Percentiles rank a stretch among this genome's conserved stretches.
phyloP scores from a whole-genome alignment of 2,113 vertebrate genomes.

The Psittacula cyanocephala region DNA sequence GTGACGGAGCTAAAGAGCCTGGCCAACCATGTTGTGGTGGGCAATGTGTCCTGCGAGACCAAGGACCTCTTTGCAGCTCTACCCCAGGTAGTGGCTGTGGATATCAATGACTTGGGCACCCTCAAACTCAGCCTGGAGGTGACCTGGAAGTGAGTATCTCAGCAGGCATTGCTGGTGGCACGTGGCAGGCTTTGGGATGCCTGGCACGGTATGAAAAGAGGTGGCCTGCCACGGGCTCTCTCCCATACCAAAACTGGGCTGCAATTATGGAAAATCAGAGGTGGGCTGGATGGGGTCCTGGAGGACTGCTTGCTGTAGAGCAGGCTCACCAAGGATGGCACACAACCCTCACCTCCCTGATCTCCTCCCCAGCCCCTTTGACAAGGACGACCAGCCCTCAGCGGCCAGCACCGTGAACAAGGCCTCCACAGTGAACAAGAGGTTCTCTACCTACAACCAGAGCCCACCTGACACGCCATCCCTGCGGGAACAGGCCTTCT shows the following conservation, averaged over 20 bases:
- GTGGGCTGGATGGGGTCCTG: not conserved
- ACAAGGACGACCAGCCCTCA: conserved; percentile 91
- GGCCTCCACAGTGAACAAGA: conserved; percentile 88
- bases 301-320: not conserved
- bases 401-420: conserved; percentile 88
- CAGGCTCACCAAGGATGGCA: rapidly evolving
- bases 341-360: not conserved
- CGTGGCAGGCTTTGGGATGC: not conserved
- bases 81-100: conserved; percentile 93
- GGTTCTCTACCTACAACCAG: conserved; percentile 93
- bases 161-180: not conserved
- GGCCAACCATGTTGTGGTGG: conserved; percentile 94
- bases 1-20: conserved; percentile 94
- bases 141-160: conserved; percentile 90
- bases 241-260: not conserved
- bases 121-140: conserved; percentile 97
- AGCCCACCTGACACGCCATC: conserved; percentile 92
- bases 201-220: not conserved
- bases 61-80: conserved; percentile 94
- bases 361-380: conserved; percentile 84
- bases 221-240: not conserved
- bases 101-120: conserved; percentile 96
- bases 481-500: conserved; percentile 95
- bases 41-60: conserved; percentile 93
- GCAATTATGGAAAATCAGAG: not conserved